phyloP scores from a whole-genome alignment of 2,797 vertebrate species.

The Harpagifer antarcticus region DNA sequence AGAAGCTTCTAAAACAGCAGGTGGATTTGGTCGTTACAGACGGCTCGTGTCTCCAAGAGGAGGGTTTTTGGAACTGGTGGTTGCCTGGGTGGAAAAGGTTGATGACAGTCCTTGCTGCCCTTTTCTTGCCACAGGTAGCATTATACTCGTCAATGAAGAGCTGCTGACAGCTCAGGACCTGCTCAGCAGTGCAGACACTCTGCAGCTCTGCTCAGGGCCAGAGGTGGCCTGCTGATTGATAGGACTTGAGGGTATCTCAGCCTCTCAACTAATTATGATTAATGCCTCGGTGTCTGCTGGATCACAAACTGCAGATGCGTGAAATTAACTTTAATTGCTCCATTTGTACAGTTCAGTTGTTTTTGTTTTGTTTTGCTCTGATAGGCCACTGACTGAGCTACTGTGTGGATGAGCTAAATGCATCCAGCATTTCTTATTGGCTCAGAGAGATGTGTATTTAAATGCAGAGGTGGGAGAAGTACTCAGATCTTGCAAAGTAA shows the following conservation, averaged over 20 bases:
- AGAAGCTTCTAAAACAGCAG: slow-evolving; percentile 34
- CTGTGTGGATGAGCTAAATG: slow-evolving; percentile 49
- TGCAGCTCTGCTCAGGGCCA: slow-evolving; percentile 40
- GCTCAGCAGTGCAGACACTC: slow-evolving; percentile 33
- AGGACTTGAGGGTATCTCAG: slow-evolving; percentile 74
- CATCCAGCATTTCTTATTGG: slow-evolving; percentile 35
- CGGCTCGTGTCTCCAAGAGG: slow-evolving; percentile 31
- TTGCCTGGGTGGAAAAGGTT: slow-evolving; percentile 43
- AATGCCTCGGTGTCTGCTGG: slow-evolving; percentile 69
- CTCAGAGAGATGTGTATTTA: slow-evolving; percentile 40
- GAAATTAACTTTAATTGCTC: slow-evolving; percentile 83
- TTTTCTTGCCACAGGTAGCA: slow-evolving; percentile 14
- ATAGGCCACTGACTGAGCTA: slow-evolving; percentile 47
- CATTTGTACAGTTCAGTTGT: slow-evolving; percentile 71
- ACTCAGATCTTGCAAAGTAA: too few relatives aligned
- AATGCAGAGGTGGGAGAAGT: slow-evolving; percentile 17
- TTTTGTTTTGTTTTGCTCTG: slow-evolving; percentile 73
- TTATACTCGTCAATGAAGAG: slow-evolving; percentile 15
- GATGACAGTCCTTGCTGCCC: slow-evolving; percentile 33
- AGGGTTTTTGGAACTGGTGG: slow-evolving; percentile 46
- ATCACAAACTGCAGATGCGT: slow-evolving; percentile 79
- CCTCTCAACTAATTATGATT: slow-evolving; percentile 81
- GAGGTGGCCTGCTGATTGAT: slow-evolving; percentile 70
- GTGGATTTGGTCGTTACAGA: slow-evolving; percentile 29
- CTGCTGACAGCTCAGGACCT: slow-evolving; percentile 51